Evolutionary conservation across 2,113 vertebrate genomes (phyloP), one percentile per base, ranked within the genome.

Genomic region (Speoplatyrhinus poulsoni): DNA sequence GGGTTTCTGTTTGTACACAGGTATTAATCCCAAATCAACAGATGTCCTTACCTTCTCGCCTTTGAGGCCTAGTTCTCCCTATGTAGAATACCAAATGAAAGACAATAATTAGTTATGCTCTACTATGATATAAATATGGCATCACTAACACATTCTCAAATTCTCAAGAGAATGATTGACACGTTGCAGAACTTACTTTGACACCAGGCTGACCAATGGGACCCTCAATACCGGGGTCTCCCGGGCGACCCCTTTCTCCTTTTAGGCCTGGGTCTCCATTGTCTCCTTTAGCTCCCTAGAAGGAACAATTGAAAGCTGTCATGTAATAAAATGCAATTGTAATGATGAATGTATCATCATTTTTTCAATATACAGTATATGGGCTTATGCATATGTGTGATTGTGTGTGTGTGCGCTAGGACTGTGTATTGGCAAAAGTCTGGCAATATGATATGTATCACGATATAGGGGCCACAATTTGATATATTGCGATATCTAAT

Each of bases 151-250:
- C 12, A 33, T 1, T 49, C 17, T 4, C 6, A 46, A 33, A 26
- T 26, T 26, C 26, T 26, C 41, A 10, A 54, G 53, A 17, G 19
- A 8, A 8, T 17, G 9, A 8, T 12, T 57, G 1, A n/a, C 46
- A 62, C 46, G 62, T 13, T 46, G 5, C 1, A 7, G 9, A 80
- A 81, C 91, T 92, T 88, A 94, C 98, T 92, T 99, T 99, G 64
- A 90, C 90, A 85, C 98, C 98, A 17, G 98, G 98, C 81, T 96
- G 95, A 87, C 97, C 98, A 0, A 99, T 99, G 0, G 96, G 97
- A 77, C 98, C 98, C 88, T 99, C 97, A 32, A 99, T 99, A 83
- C 98, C 97, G 0, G 98, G 96, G 72, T 99, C 97, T 26, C 97
- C 97, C 93, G 93, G 81, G 15, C 92, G 91, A 49, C 97, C 97